These are phyloP conservation scores for Ancistrus triradiatus DNA, from an alignment of 2,113 vertebrate genomes.

Conservation along the genomic window DNA sequence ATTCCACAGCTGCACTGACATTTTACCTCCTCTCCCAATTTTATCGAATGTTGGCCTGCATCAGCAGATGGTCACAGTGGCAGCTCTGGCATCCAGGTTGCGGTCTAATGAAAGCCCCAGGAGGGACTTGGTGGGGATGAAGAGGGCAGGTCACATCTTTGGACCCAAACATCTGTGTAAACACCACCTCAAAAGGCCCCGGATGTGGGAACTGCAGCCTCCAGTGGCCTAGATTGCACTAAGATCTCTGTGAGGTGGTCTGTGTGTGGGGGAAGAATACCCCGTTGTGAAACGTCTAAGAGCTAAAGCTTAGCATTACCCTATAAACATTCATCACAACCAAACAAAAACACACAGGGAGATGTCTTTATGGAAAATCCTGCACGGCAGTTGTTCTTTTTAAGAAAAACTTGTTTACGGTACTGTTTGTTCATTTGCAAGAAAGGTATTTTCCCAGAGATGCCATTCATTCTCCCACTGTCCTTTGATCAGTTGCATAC, in stretches of 20 bases:
- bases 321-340: constrained; percentile 54
- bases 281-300: constrained; percentile 29
- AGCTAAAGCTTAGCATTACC: constrained; percentile 52
- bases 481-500: constrained; percentile 4
- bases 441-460: constrained; percentile 35
- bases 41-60: constrained; percentile 30
- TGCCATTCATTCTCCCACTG: constrained; percentile 4
- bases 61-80: constrained; percentile 49
- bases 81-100: constrained; percentile 48
- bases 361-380: constrained; percentile 17
- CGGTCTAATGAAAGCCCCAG: constrained; percentile 45
- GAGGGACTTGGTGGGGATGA: constrained; percentile 40
- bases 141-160: constrained; percentile 47
- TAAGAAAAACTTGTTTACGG: constrained; percentile 19
- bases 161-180: constrained; percentile 70
- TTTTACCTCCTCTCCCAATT: constrained; percentile 33
- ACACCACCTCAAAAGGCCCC: constrained; percentile 60
- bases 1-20: constrained; percentile 48
- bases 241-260: constrained; percentile 33
- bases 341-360: constrained; percentile 6
- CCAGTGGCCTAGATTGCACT: constrained; percentile 47
- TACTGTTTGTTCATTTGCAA: constrained; percentile 18
- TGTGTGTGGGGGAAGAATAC: constrained; percentile 37
- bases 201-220: constrained; percentile 48
- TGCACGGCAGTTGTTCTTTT: constrained; percentile 10